Conservation (phyloP, 2,797 vertebrate species). For the Mormyrops attenuatus region DNA sequence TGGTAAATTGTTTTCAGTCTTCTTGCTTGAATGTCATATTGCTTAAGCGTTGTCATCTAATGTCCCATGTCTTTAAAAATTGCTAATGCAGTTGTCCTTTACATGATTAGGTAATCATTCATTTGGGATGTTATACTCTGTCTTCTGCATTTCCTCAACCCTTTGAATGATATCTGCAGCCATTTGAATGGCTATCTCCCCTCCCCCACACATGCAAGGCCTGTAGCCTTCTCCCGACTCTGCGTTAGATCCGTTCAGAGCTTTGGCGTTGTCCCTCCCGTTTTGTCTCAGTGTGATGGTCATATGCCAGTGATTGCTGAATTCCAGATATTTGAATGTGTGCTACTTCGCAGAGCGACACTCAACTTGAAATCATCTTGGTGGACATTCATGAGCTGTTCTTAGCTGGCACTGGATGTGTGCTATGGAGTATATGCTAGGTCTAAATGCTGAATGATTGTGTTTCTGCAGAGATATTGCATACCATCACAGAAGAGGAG, state of each 20-base stretch:
- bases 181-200: not conserved
- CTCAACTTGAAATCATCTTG: not conserved
- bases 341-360: not conserved
- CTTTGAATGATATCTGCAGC: constrained; percentile 5
- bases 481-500: constrained; percentile 50
- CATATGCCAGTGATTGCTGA: not conserved
- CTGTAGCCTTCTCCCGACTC: not conserved
- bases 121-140: constrained; percentile 17
- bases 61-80: not conserved
- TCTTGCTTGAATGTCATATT: constrained; percentile 11
- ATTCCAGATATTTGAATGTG: constrained; percentile 11
- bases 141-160: not conserved
- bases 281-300: constrained; percentile 18
- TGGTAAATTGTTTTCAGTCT: constrained; percentile 1
- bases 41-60: constrained; percentile 3
- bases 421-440: constrained; percentile 11
- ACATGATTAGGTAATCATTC: constrained; percentile 12
- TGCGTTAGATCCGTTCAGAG: not conserved
- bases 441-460: constrained; percentile 37
- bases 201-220: not conserved
- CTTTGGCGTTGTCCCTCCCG: constrained; percentile 5
- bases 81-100: constrained; percentile 16
- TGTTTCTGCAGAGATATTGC: constrained; percentile 62
- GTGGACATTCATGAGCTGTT: not conserved
- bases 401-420: constrained; percentile 11